Evolutionary conservation across 2,797 vertebrate genomes (phyloP).

Genomic region (Limosa lapponica): DNA sequence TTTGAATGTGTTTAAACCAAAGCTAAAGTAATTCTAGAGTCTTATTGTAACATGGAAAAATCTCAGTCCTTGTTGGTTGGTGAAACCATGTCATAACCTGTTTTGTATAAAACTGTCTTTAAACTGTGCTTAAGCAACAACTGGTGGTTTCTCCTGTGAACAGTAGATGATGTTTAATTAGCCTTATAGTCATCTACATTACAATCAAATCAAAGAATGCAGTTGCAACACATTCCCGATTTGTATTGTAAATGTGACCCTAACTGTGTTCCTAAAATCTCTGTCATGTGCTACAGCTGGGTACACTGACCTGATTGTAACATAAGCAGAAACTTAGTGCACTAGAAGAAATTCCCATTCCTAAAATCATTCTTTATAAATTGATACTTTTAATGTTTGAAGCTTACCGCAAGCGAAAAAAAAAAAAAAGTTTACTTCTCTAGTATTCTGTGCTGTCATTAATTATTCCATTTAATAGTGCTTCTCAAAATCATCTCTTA

Average conservation of each 20-base stretch:
- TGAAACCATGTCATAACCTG: conserved; percentile 64
- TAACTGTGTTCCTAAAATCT: conserved; percentile 67
- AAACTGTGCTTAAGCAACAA: conserved; percentile 62
- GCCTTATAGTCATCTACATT: conserved; percentile 65
- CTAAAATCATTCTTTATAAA: background rate
- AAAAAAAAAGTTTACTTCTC: background rate
- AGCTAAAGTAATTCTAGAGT: background rate
- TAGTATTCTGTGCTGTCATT: conserved; percentile 13
- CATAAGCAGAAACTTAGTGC: background rate
- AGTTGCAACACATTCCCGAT: conserved; percentile 55
- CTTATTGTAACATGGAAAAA: conserved; percentile 40
- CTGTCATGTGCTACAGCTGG: conserved; percentile 40
- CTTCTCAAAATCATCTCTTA: conserved; percentile 71
- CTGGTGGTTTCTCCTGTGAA: conserved; percentile 58
- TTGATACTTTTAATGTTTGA: background rate
- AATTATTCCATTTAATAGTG: conserved; percentile 53
- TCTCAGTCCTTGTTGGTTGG: background rate
- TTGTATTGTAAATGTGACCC: conserved; percentile 67
- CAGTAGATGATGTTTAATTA: conserved; percentile 59
- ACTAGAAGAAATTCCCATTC: background rate
- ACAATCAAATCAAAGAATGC: conserved; percentile 71
- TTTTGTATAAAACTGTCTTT: conserved; percentile 58
- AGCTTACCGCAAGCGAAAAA: background rate
- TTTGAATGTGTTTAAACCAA: background rate
- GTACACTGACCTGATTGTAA: conserved; percentile 22